Conservation (phyloP, 2,113 vertebrate species). For the Orientallactaga bullata region DNA sequence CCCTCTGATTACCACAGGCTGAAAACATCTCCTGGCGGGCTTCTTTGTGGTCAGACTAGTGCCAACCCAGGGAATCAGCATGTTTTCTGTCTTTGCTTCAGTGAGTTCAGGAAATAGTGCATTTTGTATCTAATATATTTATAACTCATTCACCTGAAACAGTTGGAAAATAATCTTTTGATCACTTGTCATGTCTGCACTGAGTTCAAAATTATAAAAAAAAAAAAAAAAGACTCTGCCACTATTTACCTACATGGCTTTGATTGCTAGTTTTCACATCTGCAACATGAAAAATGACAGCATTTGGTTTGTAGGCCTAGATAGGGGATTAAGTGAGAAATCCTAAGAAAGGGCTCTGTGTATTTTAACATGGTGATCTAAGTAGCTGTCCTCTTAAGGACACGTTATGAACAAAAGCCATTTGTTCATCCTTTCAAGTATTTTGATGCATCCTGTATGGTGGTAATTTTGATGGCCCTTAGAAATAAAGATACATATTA, state of each 20-base stretch:
- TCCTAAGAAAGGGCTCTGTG: background rate
- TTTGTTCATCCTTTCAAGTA: background rate
- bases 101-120: constrained; percentile 41
- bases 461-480: constrained; percentile 18
- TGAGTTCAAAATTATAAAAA: background rate
- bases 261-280: constrained; percentile 43
- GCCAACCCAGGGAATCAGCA: constrained; percentile 3
- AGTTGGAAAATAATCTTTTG: constrained; percentile 46
- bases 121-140: constrained; percentile 39
- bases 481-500: background rate
- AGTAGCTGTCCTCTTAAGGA: background rate
- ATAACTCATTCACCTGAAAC: constrained; percentile 38
- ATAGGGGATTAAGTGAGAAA: background rate
- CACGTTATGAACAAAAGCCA: background rate
- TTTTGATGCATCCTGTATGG: background rate
- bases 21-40: constrained; percentile 25
- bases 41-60: constrained; percentile 24
- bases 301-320: background rate
- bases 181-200: background rate
- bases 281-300: background rate
- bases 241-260: background rate
- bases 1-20: constrained; percentile 8
- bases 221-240: background rate
- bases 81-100: constrained; percentile 65
- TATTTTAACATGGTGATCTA: constrained; percentile 47